phyloP scores from a whole-genome alignment of 2,797 vertebrate genomes.

The Melopsittacus undulatus region DNA sequence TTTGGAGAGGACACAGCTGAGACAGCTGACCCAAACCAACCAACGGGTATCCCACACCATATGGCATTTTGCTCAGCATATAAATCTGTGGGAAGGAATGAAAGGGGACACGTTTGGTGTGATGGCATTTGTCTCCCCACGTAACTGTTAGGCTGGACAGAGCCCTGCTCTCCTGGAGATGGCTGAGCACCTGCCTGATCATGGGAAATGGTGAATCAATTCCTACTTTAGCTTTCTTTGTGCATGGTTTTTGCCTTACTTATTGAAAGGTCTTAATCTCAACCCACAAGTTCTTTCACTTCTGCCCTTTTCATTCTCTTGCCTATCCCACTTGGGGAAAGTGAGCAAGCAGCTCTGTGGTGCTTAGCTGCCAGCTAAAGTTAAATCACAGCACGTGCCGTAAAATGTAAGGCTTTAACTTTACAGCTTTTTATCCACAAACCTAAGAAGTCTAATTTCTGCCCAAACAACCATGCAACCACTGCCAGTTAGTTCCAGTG shows the following conservation, averaged over 20 bases:
- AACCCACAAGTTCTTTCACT: background rate
- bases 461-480: background rate
- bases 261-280: background rate
- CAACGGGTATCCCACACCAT: background rate
- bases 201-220: background rate
- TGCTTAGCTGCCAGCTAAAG: background rate
- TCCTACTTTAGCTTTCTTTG: background rate
- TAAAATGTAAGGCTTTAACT: background rate
- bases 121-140: background rate
- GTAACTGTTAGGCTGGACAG: background rate
- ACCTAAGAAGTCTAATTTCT: background rate
- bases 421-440: background rate
- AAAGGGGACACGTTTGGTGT: background rate
- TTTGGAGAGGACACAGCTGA: background rate
- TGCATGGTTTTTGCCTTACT: background rate
- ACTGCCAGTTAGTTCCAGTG: background rate
- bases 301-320: background rate
- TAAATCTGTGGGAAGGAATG: background rate
- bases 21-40: background rate
- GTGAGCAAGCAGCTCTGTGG: background rate
- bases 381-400: background rate
- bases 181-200: background rate
- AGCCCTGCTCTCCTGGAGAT: background rate
- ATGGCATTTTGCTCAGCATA: background rate
- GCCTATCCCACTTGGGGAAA: background rate